Base-by-base conservation (phyloP, 1,140 invertebrate species). In the Anoplolepis gracilipes region DNA sequence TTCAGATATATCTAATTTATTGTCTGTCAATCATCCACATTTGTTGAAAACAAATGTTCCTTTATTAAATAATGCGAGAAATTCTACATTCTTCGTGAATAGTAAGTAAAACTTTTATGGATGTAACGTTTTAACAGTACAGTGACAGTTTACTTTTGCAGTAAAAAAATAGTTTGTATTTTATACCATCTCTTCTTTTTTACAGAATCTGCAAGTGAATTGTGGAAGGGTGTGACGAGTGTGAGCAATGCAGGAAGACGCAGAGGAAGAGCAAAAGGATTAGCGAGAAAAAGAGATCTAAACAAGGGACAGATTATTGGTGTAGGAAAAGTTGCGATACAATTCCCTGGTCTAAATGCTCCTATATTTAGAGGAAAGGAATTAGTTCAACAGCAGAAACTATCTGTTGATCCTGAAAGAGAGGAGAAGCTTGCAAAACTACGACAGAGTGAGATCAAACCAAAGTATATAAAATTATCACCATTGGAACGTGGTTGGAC, bases 221-320 rank as follows among this genome's bases (percentile, higher is more conserved):
- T 99, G 90, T 99, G 99, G 99, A 98, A 99, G 93, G 98, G 98
- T 57, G 97, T 99, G 1, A 98, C 97, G 4, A 97, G 97, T 91
- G 98, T 99, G 1, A 99, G 99, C 96, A 99, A 99, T 96, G 98
- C 98, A 88, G 99, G 99, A 85, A 97, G 96, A 90, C 99, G 98
- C 93, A 97, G 99, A 95, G 99, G 99, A 82, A 96, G 99, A 95
- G 98, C 97, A n/a, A 98, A 96, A 95, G 97, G 97, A 73, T 94
- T 96, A 36, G 97, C 97, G 13, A 96, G 96, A 85, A 97, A 96
- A 91, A 97, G 97, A 92, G 97, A 99, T 96, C 96, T 99, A 39
- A 99, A 99, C 93, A 96, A 95, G 90, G 99, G 99, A 0, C 98
- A 99, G 95, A 91, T 97, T 1, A 97, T 99, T 92, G 99, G 99